Conservation (phyloP, 92 coral and sea anemone genomes). For the Palythoa grandiflora region DNA sequence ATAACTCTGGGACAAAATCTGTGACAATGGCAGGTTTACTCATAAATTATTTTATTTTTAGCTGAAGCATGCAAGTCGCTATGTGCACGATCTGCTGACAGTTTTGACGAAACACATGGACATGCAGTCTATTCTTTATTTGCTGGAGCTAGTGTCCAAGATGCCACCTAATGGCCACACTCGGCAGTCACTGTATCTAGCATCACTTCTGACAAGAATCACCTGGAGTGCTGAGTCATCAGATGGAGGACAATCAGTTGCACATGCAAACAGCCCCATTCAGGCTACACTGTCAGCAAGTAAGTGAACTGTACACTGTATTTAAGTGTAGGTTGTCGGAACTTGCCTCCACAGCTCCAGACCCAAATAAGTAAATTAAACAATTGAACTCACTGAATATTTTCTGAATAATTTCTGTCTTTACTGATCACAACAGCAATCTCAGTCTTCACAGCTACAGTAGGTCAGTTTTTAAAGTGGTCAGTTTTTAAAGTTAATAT, state of each 20-base stretch:
- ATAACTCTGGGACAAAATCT: too few relatives aligned
- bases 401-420: too few relatives aligned
- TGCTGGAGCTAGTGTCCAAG: constrained; percentile 88
- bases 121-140: constrained; percentile 87
- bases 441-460: too few relatives aligned
- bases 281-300: constrained; percentile 79
- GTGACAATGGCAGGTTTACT: too few relatives aligned
- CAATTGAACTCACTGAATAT: too few relatives aligned
- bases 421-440: too few relatives aligned
- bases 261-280: constrained; percentile 80
- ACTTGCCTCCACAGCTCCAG: too few relatives aligned
- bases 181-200: constrained; percentile 93
- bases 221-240: constrained; percentile 93
- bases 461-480: too few relatives aligned
- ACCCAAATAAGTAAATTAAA: too few relatives aligned
- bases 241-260: constrained; percentile 64
- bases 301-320: constrained; percentile 14
- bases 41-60: neutral
- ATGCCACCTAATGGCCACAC: constrained; percentile 88
- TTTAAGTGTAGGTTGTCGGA: too few relatives aligned
- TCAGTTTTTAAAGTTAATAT: too few relatives aligned
- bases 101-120: constrained; percentile 96
- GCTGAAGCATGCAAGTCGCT: constrained; percentile 99
- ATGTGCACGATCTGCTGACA: constrained; percentile 95
- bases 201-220: constrained; percentile 87